Evolutionary conservation across 2,888 invertebrate genomes (phyloP).

Genomic region (Fragum whitleyi): DNA sequence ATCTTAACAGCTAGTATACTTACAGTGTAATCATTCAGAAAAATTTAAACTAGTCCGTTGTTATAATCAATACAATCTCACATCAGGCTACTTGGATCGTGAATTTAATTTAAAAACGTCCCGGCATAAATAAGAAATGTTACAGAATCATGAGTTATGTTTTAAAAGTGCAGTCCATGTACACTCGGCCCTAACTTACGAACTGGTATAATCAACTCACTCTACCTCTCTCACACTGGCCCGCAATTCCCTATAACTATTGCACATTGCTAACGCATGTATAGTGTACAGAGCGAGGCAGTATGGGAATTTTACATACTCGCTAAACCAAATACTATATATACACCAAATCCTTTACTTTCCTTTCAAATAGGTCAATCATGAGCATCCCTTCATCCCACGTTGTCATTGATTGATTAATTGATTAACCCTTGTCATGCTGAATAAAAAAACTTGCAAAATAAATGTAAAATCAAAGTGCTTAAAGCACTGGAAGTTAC

Average conservation of each 20-base stretch:
- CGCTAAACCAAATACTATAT: constrained; percentile 30
- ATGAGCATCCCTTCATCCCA: not conserved
- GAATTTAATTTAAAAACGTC: no score
- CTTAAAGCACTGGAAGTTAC: no score
- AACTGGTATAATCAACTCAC: not conserved
- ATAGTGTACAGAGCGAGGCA: not conserved
- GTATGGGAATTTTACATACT: constrained; percentile 28
- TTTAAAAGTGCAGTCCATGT: constrained; percentile 23
- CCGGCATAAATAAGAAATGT: no score
- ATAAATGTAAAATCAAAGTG: no score
- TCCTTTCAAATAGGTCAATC: not conserved
- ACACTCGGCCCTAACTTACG: not conserved
- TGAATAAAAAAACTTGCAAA: no score
- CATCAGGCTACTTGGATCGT: not conserved
- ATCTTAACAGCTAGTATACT: not conserved
- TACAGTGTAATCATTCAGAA: no score
- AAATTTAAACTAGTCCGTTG: no score
- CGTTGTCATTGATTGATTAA: no score
- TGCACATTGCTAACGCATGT: constrained; percentile 24
- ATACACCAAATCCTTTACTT: not conserved
- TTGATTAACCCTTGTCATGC: no score
- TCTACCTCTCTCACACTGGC: constrained; percentile 10
- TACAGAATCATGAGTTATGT: not conserved
- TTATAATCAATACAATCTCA: not conserved
- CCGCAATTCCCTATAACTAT: constrained; percentile 21